phyloP scores from a whole-genome alignment of 2,113 vertebrate genomes.

The Syngnathoides biaculeatus region DNA sequence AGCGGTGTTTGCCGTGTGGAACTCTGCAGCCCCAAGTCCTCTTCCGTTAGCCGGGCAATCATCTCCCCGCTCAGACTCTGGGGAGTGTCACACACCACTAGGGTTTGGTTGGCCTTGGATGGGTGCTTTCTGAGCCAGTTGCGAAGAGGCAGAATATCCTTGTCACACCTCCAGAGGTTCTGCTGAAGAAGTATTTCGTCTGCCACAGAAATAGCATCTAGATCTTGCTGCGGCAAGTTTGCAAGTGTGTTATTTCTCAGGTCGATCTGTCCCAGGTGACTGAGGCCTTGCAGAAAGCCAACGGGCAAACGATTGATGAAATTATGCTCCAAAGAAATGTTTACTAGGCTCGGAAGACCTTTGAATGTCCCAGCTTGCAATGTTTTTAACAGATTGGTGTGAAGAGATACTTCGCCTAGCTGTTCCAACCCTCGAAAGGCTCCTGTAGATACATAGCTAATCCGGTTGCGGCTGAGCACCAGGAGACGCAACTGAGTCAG shows the following conservation, averaged over 20 bases:
- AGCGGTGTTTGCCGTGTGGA: constrained; percentile 31
- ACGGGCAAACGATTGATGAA: constrained; percentile 72
- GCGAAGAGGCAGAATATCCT: constrained; percentile 76
- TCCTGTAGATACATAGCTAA: constrained; percentile 65
- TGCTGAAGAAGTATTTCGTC: constrained; percentile 76
- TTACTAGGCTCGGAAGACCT: constrained; percentile 75
- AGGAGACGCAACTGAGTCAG: constrained; percentile 80
- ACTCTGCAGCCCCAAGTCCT: constrained; percentile 21
- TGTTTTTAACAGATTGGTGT: constrained; percentile 76
- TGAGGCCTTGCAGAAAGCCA: constrained; percentile 72
- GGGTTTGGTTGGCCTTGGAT: constrained; percentile 64
- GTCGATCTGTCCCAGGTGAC: constrained; percentile 72
- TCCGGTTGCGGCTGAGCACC: constrained; percentile 83
- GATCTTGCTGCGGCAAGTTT: constrained; percentile 74
- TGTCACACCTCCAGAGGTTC: constrained; percentile 90
- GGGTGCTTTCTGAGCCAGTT: constrained; percentile 77
- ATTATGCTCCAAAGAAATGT: constrained; percentile 87
- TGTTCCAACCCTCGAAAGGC: constrained; percentile 79
- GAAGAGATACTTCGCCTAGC: constrained; percentile 83
- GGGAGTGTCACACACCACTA: constrained; percentile 75
- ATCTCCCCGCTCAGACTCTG: constrained; percentile 50
- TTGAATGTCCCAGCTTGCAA: constrained; percentile 73
- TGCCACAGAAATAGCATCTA: constrained; percentile 70
- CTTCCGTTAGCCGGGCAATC: constrained; percentile 58
- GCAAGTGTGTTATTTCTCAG: constrained; percentile 81